Percentiles rank a stretch among this genome's conserved stretches.
Conservation (phyloP, 2,797 vertebrate species). For the Hippopotamyrus pictus region DNA sequence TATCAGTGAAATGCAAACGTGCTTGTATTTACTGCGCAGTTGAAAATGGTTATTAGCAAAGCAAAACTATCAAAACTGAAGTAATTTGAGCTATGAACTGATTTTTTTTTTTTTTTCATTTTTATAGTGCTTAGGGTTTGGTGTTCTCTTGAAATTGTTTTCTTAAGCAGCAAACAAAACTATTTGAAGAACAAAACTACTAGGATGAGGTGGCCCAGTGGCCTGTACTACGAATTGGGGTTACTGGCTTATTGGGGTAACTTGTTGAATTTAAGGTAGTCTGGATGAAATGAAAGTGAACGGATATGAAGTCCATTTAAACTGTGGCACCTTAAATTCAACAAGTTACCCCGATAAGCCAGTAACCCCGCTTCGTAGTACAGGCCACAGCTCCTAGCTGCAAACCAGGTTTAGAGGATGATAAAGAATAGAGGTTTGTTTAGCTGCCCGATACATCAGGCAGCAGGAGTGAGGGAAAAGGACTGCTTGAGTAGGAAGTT, state of each 20-base stretch:
- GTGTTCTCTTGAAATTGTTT: background rate
- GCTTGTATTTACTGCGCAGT: background rate
- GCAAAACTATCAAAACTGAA: background rate
- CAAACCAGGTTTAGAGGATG: background rate
- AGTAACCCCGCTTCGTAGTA: too few species aligned
- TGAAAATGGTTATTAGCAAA: background rate
- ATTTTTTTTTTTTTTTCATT: background rate
- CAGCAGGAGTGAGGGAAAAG: background rate
- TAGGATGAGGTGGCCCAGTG: background rate
- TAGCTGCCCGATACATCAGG: background rate
- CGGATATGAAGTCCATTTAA: too few species aligned
- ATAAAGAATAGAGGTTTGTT: background rate
- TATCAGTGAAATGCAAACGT: background rate
- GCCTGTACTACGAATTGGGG: too few species aligned
- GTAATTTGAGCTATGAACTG: background rate
- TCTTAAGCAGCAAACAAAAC: background rate
- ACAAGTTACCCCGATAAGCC: too few species aligned
- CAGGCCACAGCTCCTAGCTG: background rate
- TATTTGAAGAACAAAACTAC: background rate
- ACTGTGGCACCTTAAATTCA: too few species aligned
- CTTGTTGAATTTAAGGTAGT: too few species aligned
- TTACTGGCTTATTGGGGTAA: too few species aligned
- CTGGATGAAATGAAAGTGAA: too few species aligned
- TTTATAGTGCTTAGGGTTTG: background rate
- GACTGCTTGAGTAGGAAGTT: background rate